Percentiles rank a stretch among this genome's conserved stretches.
Conservation (phyloP, 2,113 vertebrate species). For the Chauna torquata region DNA sequence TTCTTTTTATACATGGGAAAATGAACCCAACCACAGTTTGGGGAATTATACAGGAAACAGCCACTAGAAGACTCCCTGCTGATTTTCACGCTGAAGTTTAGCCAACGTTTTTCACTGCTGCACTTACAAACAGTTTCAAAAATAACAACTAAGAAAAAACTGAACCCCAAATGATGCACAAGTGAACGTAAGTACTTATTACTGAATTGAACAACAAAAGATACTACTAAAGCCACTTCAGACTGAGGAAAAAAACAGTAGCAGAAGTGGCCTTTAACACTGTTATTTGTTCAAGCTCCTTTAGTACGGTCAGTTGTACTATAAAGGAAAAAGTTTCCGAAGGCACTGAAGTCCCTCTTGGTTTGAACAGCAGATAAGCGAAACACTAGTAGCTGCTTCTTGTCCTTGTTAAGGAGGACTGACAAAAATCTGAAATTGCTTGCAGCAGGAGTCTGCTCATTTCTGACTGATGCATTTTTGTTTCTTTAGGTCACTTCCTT, state of each 20-base stretch:
- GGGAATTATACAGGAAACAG: neutral
- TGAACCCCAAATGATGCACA: neutral
- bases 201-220: neutral
- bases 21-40: neutral
- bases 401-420: neutral
- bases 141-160: neutral
- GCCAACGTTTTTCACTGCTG: neutral
- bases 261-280: neutral
- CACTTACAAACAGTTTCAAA: neutral
- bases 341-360: neutral
- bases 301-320: neutral
- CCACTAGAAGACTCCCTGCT: neutral
- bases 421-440: neutral
- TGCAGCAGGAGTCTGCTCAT: neutral
- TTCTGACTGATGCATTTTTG: constrained; percentile 26
- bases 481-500: constrained; percentile 58
- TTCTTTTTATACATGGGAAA: neutral
- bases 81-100: neutral
- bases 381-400: neutral
- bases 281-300: neutral
- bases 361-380: neutral
- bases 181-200: neutral
- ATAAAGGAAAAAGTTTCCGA: neutral
- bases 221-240: neutral
- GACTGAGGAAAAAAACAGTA: neutral